These are phyloP conservation scores for Adrianichthys oophorus DNA, from an alignment of 2,797 vertebrate species.

Conservation along the genomic window DNA sequence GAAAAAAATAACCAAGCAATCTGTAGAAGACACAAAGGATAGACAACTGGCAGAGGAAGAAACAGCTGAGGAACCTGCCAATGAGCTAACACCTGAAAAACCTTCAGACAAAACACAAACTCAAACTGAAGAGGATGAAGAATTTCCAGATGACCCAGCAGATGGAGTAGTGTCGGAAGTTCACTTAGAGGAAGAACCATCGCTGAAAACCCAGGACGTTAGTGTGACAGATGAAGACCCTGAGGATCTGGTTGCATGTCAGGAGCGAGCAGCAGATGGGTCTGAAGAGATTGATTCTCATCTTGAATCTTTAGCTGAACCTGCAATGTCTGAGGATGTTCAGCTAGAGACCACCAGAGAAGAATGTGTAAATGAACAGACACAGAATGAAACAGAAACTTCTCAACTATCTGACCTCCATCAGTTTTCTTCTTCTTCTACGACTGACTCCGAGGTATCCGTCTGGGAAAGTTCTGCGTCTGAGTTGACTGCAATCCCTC, in stretches of 20 bases:
- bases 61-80: no score
- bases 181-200: constrained; percentile 6
- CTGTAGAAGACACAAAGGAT: no score
- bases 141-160: constrained; percentile 11
- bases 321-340: constrained; percentile 13
- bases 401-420: constrained; percentile 2
- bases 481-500: constrained; percentile 9
- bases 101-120: no score
- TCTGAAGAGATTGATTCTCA: constrained; percentile 15
- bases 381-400: constrained; percentile 6
- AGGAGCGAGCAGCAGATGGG: constrained; percentile 6
- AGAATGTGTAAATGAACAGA: constrained; percentile 3
- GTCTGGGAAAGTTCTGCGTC: constrained; percentile 14
- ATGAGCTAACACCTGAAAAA: no score
- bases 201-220: constrained; percentile 22
- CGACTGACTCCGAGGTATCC: constrained; percentile 15
- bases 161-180: constrained; percentile 16
- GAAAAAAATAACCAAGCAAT: no score
- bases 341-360: constrained; percentile 13
- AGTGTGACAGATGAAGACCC: constrained; percentile 7
- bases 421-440: constrained; percentile 1
- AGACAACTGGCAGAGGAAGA: no score
- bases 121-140: background rate
- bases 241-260: constrained; percentile 13
- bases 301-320: constrained; percentile 6